phyloP scores from a whole-genome alignment of 2,888 invertebrate genomes.

The Drosophila atripex region DNA sequence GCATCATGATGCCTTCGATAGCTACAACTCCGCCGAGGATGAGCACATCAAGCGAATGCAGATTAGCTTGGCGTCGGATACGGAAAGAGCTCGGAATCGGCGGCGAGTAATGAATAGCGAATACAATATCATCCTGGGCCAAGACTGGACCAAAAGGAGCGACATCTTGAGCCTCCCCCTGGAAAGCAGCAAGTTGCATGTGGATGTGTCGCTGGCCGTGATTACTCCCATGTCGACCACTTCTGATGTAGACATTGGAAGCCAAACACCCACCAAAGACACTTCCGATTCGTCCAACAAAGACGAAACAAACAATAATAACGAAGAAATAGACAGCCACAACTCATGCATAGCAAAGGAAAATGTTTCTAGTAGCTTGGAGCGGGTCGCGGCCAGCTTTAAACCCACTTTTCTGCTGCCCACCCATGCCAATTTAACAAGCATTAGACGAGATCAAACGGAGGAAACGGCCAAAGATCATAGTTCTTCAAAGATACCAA shows the following conservation, averaged over 20 bases:
- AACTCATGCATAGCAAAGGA: neutral
- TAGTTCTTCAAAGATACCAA: neutral
- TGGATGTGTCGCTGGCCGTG: conserved; percentile 23
- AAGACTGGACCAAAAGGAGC: neutral
- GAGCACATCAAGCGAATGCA: conserved; percentile 51
- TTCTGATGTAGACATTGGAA: conserved; percentile 50
- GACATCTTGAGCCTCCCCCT: conserved; percentile 45
- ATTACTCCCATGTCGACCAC: conserved; percentile 66
- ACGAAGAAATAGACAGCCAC: too few relatives aligned
- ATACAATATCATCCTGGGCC: conserved; percentile 18
- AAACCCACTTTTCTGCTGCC: conserved; percentile 8
- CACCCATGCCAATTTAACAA: neutral
- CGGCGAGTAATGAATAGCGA: conserved; percentile 23
- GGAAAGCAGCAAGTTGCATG: conserved; percentile 37
- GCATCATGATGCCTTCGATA: conserved; percentile 73
- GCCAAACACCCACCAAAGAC: conserved; percentile 33
- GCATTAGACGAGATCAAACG: too few relatives aligned
- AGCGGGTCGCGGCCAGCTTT: neutral
- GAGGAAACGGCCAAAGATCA: neutral
- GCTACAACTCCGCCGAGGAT: conserved; percentile 58
- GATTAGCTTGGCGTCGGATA: conserved; percentile 44
- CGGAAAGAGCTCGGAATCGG: conserved; percentile 33
- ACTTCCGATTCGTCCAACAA: conserved; percentile 1
- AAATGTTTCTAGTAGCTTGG: neutral
- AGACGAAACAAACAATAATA: conserved; percentile 14